phyloP scores from a whole-genome alignment of 1,140 invertebrate species.

The Zeugodacus cucurbitae region DNA sequence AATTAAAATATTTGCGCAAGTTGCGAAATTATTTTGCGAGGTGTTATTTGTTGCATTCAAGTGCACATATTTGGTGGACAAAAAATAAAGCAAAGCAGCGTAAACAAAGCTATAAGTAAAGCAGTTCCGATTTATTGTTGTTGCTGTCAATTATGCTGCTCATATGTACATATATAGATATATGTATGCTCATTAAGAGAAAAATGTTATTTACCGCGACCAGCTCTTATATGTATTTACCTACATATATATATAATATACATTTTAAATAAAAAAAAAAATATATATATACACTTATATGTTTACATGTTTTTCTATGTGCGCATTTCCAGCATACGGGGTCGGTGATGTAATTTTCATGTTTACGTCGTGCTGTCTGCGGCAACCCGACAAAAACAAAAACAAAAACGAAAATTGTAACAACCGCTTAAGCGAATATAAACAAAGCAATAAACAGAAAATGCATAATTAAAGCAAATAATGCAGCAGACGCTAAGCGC shows the following conservation, averaged over 20 bases:
- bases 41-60: background rate
- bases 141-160: background rate
- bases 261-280: too few relatives aligned
- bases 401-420: background rate
- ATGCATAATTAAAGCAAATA: constrained; percentile 37
- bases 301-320: background rate
- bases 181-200: background rate
- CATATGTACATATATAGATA: background rate
- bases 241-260: background rate
- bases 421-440: background rate
- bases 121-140: background rate
- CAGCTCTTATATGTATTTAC: background rate
- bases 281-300: background rate
- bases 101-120: background rate
- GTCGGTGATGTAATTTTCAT: constrained; percentile 34
- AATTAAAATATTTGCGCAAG: constrained; percentile 15
- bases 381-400: background rate
- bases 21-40: constrained; percentile 10
- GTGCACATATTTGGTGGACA: background rate
- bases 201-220: background rate
- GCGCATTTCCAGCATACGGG: background rate
- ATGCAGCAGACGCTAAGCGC: background rate
- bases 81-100: background rate
- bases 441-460: constrained; percentile 7
- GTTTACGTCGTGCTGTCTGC: constrained; percentile 32